phyloP scores from a whole-genome alignment of 1,140 invertebrate species.

The Dendroctonus valens region DNA sequence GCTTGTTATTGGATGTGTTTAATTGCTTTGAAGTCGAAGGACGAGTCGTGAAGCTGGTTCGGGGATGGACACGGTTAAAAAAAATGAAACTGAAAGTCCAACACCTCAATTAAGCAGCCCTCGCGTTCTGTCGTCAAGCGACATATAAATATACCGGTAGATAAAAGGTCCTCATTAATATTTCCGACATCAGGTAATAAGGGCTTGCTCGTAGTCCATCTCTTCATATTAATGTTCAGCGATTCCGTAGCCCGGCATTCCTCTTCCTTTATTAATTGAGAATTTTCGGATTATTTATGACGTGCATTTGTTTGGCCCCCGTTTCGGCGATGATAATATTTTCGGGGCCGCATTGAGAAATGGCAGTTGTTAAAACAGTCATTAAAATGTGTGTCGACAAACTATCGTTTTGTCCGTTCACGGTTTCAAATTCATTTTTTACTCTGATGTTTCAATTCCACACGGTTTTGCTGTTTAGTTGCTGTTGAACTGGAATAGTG shows the following conservation, averaged over 20 bases:
- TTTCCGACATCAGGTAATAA: constrained; percentile 30
- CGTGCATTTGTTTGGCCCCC: constrained; percentile 27
- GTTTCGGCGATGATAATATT: constrained; percentile 22
- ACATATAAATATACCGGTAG: constrained; percentile 10
- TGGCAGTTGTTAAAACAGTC: constrained; percentile 22
- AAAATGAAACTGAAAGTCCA: background rate
- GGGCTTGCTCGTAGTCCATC: constrained; percentile 19
- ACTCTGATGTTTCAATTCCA: background rate
- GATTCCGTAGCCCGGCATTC: constrained; percentile 24
- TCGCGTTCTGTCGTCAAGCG: background rate
- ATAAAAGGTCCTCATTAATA: constrained; percentile 27
- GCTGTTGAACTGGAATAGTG: no score
- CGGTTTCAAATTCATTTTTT: background rate
- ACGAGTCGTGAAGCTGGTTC: no score
- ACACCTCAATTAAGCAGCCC: background rate
- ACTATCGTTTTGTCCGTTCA: background rate
- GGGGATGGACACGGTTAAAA: background rate
- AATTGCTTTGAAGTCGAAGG: no score
- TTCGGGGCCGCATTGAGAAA: constrained; percentile 19
- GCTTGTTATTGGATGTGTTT: no score
- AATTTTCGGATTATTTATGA: constrained; percentile 28
- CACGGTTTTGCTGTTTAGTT: no score
- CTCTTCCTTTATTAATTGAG: constrained; percentile 32
- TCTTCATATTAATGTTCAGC: constrained; percentile 28
- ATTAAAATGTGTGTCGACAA: constrained; percentile 25